Percentiles rank a stretch among this genome's conserved stretches.
Evolutionary conservation across 1,140 invertebrate species (phyloP).

Genomic region (Tribolium castaneum): DNA sequence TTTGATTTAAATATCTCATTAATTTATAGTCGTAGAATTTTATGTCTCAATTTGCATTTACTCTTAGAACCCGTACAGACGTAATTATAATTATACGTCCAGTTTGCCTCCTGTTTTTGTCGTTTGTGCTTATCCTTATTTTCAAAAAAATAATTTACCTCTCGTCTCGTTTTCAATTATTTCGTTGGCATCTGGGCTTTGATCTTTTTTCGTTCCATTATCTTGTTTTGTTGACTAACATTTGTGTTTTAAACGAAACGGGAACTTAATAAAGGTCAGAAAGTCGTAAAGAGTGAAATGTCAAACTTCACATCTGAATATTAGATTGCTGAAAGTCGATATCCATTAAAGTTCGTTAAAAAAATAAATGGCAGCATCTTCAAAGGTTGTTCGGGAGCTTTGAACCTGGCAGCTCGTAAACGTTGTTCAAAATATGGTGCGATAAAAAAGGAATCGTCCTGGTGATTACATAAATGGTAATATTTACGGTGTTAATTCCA

Average conservation of each 20-base stretch:
- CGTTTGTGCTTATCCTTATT: too few species aligned
- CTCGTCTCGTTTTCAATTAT: too few species aligned
- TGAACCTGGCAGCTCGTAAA: not conserved
- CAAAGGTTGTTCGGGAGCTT: not conserved
- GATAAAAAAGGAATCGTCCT: not conserved
- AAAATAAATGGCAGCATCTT: not conserved
- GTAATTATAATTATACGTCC: too few species aligned
- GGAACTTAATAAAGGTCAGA: not conserved
- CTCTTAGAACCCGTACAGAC: too few species aligned
- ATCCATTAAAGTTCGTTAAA: not conserved
- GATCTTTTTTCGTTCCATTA: too few species aligned
- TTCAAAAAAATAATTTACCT: too few species aligned
- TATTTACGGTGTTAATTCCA: conserved; percentile 4
- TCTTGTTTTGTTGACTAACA: too few species aligned
- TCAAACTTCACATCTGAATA: not conserved
- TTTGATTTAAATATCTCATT: too few species aligned
- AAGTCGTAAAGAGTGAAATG: not conserved
- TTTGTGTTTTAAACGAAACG: not conserved
- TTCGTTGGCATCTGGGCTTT: too few species aligned
- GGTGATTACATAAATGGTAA: conserved; percentile 2
- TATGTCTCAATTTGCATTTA: too few species aligned
- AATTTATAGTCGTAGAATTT: too few species aligned
- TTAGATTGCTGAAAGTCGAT: not conserved
- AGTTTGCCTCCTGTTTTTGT: too few species aligned
- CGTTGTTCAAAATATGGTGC: not conserved